Evolutionary conservation across 2,113 vertebrate genomes (phyloP), one percentile per base, ranked within the genome.

Genomic region (Chunga burmeisteri): DNA sequence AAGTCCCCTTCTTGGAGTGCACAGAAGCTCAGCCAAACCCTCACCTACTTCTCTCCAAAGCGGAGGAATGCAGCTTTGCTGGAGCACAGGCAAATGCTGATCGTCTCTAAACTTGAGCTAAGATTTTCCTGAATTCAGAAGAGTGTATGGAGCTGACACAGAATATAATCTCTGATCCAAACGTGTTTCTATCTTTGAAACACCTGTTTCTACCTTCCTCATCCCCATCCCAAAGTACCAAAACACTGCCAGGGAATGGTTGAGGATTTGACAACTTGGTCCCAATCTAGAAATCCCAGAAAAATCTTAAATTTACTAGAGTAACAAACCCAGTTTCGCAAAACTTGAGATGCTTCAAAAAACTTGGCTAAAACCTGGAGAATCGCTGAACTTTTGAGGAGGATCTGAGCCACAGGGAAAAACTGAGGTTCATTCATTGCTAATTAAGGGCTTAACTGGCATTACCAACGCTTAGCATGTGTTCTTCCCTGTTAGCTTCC

Each of bases 391-490:
- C 63, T 96, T 94, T 92, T 90, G 56, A 97, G 92, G 86, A 92
- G 81, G 40, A 83, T 93, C 86, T 2, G 72, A 96, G 87, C 92
- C 93, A 97, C 96, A 94, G 78, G 94, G 82, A 90, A 96, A 96
- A 88, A 95, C 88, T 89, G 78, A 97, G 88, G 92, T 88, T 95
- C 4, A 11, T 94, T 97, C 93, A 96, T 96, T 88, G 77, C 95
- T 94, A 95, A 94, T 93, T 92, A 96, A 94, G 85, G 96, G 86
- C 96, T 96, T 89, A 83, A 96, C 88, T 92, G 81, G 95, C 94
- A 91, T 83, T 82, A 34, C 85, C 97, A 97, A 97, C 81, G 95
- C 86, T 93, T 96, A 97, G 81, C 97, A 98, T 96, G 98, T 98
- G 97, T 90, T 88, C 93, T 84, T 97, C 91, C 63, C 88, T 61